Percentiles rank a stretch among this genome's conserved stretches.
These are phyloP conservation scores for Sphecodes monilicornis DNA, from an alignment of 2,888 invertebrate genomes.

Conservation along the genomic window DNA sequence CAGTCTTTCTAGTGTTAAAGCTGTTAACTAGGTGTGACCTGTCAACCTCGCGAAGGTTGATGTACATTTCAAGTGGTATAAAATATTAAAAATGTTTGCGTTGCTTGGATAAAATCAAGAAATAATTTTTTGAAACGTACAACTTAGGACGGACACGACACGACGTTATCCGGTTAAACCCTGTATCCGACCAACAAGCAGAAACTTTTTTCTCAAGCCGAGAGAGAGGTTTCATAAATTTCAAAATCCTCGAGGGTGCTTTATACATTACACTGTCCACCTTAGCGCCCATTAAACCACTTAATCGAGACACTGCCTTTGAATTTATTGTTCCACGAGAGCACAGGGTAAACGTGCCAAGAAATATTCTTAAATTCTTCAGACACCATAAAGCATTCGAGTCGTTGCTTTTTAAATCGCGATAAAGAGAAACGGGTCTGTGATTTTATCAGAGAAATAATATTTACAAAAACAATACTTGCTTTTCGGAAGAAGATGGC, in stretches of 20 bases:
- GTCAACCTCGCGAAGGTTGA: too few relatives aligned
- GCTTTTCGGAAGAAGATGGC: background rate
- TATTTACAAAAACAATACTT: background rate
- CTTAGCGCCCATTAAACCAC: constrained; percentile 22
- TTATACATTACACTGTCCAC: background rate
- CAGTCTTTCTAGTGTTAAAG: too few relatives aligned
- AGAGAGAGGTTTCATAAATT: background rate
- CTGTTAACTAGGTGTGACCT: too few relatives aligned
- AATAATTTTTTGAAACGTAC: background rate
- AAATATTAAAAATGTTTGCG: background rate
- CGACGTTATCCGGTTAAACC: background rate
- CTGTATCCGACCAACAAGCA: background rate
- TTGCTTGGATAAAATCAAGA: background rate
- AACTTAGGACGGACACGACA: background rate
- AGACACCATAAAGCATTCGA: background rate
- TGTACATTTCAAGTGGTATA: too few relatives aligned
- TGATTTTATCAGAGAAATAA: background rate
- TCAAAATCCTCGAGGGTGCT: background rate
- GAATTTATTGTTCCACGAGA: constrained; percentile 6
- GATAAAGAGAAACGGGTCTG: background rate
- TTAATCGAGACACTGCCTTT: constrained; percentile 8
- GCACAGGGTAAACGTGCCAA: background rate
- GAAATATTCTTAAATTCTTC: background rate
- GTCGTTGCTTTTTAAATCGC: background rate
- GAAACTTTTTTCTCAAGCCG: background rate